Evolutionary conservation across 2,888 invertebrate genomes (phyloP).

Genomic region (Empis livida): DNA sequence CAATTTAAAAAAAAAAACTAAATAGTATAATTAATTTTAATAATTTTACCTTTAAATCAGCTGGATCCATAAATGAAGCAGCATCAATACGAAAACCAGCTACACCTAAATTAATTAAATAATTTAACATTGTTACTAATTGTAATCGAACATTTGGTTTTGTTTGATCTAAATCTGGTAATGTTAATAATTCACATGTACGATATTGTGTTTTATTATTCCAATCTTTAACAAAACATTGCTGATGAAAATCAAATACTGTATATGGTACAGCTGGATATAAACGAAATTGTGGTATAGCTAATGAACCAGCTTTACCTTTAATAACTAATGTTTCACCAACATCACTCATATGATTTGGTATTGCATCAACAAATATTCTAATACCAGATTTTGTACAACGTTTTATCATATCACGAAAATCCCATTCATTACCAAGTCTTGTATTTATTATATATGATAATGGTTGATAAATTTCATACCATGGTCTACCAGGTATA

Average conservation of each 20-base stretch:
- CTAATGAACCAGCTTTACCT: constrained; percentile 1
- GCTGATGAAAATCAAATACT: constrained; percentile 1
- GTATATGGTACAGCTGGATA: constrained; percentile 5
- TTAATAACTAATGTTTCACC: not conserved
- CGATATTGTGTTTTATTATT: constrained; percentile 1
- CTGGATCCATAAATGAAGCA: constrained; percentile 7
- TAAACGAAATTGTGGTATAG: not conserved
- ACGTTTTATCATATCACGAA: constrained; percentile 3
- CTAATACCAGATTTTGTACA: constrained; percentile 4
- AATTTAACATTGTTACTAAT: constrained; percentile 1
- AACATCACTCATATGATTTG: constrained; percentile 3
- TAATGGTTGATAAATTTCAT: constrained; percentile 32
- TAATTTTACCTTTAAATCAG: constrained; percentile 6
- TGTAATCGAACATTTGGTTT: constrained; percentile 1
- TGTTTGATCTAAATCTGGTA: constrained; percentile 4
- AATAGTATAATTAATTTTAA: not conserved
- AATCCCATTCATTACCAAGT: constrained; percentile 1
- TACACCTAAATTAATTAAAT: constrained; percentile 2
- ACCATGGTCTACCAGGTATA: constrained; percentile 55
- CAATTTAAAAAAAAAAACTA: not conserved
- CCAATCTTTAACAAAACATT: not conserved
- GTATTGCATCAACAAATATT: constrained; percentile 2
- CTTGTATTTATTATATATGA: constrained; percentile 3
- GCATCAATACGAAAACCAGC: constrained; percentile 8
- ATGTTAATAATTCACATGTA: constrained; percentile 1